phyloP scores from a whole-genome alignment of 2,113 vertebrate genomes.

The Festucalex cinctus region DNA sequence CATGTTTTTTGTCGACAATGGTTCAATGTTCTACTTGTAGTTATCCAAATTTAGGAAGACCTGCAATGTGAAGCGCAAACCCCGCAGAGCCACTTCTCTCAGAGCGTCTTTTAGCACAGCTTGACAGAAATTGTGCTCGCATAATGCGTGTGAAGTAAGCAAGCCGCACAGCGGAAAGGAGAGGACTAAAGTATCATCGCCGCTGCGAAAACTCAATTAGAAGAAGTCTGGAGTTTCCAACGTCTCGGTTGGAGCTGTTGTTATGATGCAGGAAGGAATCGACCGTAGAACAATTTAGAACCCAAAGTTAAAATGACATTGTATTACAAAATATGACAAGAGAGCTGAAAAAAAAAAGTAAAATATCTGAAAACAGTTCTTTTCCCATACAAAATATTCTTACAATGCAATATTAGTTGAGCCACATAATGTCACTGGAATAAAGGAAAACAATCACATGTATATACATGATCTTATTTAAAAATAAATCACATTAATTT shows the following conservation, averaged over 20 bases:
- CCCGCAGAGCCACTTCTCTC: neutral
- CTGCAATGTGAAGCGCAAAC: neutral
- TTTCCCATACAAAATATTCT: neutral
- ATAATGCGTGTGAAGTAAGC: neutral
- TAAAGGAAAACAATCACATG: neutral
- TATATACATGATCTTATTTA: no score
- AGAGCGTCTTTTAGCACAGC: neutral
- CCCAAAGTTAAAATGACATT: neutral
- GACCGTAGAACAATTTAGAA: neutral
- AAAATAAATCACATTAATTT: neutral
- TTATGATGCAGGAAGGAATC: neutral
- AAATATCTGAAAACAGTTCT: neutral
- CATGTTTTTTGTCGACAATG: neutral
- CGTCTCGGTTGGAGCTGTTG: neutral
- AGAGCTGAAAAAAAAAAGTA: neutral
- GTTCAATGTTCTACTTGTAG: neutral
- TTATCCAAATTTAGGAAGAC: neutral
- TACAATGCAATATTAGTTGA: neutral
- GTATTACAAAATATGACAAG: neutral
- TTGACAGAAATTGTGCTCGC: neutral
- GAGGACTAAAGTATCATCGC: neutral
- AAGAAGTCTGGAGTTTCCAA: neutral
- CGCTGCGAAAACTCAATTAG: neutral
- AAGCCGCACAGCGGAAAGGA: neutral
- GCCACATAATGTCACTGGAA: neutral